A percentile compares a stretch with the other conserved stretches of the same genome.
These are phyloP conservation scores for Arothron firmamentum DNA, from an alignment of 2,113 vertebrate species.

Conservation along the genomic window DNA sequence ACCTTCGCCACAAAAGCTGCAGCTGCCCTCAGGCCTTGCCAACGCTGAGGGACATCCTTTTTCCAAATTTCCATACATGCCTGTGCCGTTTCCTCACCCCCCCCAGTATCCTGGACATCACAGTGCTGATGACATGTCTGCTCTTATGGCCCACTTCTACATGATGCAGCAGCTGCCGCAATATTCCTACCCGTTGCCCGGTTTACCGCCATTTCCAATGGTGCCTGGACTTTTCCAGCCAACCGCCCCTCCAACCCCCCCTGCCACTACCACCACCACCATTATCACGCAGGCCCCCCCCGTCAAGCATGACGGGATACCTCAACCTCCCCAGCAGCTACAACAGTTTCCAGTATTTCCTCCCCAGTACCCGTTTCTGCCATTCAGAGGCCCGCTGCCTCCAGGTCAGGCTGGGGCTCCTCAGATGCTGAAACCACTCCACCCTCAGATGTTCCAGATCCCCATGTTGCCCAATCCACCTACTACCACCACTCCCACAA, in stretches of 20 bases:
- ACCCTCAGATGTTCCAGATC: conserved; percentile 16
- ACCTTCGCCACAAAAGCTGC: neutral
- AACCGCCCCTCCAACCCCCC: conserved; percentile 8
- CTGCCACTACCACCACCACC: conserved; percentile 3
- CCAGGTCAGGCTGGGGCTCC: conserved; percentile 1
- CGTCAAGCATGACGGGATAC: conserved; percentile 4
- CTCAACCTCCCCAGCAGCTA: neutral
- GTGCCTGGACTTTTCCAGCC: conserved; percentile 20
- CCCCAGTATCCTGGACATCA: conserved; percentile 4
- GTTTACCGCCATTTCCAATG: conserved; percentile 24
- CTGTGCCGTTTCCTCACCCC: conserved; percentile 8
- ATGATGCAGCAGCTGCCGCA: conserved; percentile 10
- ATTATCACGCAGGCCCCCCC: neutral
- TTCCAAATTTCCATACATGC: conserved; percentile 9
- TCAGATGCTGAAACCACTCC: neutral
- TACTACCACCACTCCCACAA: conserved; percentile 1
- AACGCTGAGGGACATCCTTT: neutral
- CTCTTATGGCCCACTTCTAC: neutral
- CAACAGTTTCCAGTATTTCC: conserved; percentile 6
- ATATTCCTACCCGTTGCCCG: conserved; percentile 3
- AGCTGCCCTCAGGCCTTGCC: neutral
- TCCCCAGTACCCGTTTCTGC: conserved; percentile 10
- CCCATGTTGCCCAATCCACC: conserved; percentile 19
- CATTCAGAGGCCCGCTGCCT: neutral
- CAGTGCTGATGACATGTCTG: neutral